Base-by-base conservation (phyloP, 2,113 vertebrate species). In the Uria lomvia region DNA sequence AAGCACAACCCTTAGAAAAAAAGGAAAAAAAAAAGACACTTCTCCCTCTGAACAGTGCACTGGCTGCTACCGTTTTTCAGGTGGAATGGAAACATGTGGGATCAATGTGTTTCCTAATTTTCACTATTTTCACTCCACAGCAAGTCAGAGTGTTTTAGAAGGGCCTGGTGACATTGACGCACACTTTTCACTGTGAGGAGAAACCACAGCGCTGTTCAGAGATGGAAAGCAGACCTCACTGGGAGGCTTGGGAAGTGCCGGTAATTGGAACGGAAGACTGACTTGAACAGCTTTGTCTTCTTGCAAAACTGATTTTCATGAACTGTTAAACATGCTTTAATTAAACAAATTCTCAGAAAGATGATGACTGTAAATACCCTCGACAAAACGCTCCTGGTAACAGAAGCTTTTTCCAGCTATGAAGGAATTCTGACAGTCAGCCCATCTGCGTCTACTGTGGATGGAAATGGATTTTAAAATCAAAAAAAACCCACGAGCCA, bases 151-250 rank as follows among this genome's bases (percentile, higher is more conserved):
- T 42, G 8, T 34, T 7, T 6, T 15, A 75, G 12, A 74, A 7
- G 6, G 10, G 9, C 2, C 5, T 0, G 0, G 8, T 50, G 58
- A 15, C 55, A 59, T 8, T 45, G 42, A 8, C 1, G 4, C 9
- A 32, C 7, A 12, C 2, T 62, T 77, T 68, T 50, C 27, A 53
- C 11, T 49, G 11, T 34, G 49, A 63, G 32, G 5, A 55, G 23
- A 63, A 6, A 18, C 10, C 9, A 11, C 5, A 72, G 3, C 11
- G 9, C 19, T 5, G 2, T 30, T 65, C n/a, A 50, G n/a, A 86
- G 18, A 3, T 6, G 15, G 67, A 73, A 84, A 70, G 34, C 24
- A 6, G 55, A 71, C 9, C 30, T 92, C 47, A 30, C 11, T 63
- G 38, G 42, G 12, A 45, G 13, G 30, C 22, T 50, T 63, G 24